Conservation (phyloP, 2,113 vertebrate species). For the Myanophis thanlyinensis region DNA sequence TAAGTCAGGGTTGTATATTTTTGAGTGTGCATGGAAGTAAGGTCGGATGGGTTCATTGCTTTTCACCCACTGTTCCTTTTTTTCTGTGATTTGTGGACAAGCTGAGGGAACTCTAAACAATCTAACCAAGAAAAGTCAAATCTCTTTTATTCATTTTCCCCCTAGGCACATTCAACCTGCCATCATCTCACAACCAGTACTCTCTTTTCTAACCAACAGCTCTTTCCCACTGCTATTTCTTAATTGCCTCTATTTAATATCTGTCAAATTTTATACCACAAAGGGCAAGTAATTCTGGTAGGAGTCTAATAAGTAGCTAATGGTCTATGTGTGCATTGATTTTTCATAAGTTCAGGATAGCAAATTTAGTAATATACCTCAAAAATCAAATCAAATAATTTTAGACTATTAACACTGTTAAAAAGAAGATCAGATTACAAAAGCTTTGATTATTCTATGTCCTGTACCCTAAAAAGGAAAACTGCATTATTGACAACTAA, state of each 20-base stretch:
- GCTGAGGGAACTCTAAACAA: no score
- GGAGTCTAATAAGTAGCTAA: neutral
- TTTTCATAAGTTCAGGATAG: neutral
- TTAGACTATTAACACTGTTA: neutral
- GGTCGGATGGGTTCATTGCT: no score
- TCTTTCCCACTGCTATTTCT: neutral
- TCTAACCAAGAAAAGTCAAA: neutral
- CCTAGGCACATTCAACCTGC: neutral
- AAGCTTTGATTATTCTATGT: neutral
- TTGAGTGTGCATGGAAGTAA: no score
- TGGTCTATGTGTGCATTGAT: neutral
- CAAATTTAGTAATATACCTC: neutral
- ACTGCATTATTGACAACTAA: neutral
- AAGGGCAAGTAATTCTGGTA: neutral
- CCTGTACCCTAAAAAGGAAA: neutral
- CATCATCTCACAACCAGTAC: neutral
- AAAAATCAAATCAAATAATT: neutral
- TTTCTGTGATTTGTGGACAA: no score
- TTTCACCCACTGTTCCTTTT: no score
- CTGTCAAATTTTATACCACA: neutral
- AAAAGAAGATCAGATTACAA: neutral
- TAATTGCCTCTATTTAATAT: neutral
- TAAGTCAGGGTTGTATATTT: no score
- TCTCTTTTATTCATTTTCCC: neutral
- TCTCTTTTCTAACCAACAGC: neutral